Evolutionary conservation across 2,797 vertebrate genomes (phyloP).

Genomic region (Atherinosoma microstoma): DNA sequence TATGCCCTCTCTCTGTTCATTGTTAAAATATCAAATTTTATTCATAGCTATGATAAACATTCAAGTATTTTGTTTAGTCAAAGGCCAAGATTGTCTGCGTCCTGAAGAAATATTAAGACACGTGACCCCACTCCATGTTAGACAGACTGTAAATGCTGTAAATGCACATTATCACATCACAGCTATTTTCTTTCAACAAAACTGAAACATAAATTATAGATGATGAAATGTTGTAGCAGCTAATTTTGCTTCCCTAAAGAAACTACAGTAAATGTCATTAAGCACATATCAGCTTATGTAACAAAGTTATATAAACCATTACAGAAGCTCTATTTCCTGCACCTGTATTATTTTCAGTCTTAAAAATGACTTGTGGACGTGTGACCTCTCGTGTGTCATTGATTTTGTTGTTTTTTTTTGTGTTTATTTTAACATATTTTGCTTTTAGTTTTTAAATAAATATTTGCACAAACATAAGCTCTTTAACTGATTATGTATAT

Average conservation of each 20-base stretch:
- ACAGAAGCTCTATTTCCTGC: slow-evolving; percentile 53
- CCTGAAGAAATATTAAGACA: slow-evolving; percentile 2
- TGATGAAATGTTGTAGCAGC: slow-evolving; percentile 16
- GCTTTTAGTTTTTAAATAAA: slow-evolving; percentile 73
- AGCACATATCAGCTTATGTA: slow-evolving; percentile 71
- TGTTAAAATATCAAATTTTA: slow-evolving; percentile 33
- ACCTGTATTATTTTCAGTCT: slow-evolving; percentile 36
- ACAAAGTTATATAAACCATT: slow-evolving; percentile 55
- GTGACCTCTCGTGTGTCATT: background rate
- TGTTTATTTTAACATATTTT: slow-evolving; percentile 45
- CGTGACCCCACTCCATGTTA: background rate
- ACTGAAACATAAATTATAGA: slow-evolving; percentile 21
- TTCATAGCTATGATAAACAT: slow-evolving; percentile 15
- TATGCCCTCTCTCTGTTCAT: slow-evolving; percentile 32
- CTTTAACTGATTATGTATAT: slow-evolving; percentile 4
- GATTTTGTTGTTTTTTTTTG: slow-evolving; percentile 5
- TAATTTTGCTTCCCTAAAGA: slow-evolving; percentile 25
- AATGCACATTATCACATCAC: slow-evolving; percentile 10
- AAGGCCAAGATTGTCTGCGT: background rate
- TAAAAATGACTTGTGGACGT: slow-evolving; percentile 41
- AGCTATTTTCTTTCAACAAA: slow-evolving; percentile 46
- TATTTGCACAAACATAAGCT: slow-evolving; percentile 57
- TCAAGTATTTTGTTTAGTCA: slow-evolving; percentile 15
- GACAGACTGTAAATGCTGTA: slow-evolving; percentile 3
- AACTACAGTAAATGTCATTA: slow-evolving; percentile 45